phyloP scores from a whole-genome alignment of 37 sponge, comb jelly and placozoan genomes.

The Hexactinellida sp. region DNA sequence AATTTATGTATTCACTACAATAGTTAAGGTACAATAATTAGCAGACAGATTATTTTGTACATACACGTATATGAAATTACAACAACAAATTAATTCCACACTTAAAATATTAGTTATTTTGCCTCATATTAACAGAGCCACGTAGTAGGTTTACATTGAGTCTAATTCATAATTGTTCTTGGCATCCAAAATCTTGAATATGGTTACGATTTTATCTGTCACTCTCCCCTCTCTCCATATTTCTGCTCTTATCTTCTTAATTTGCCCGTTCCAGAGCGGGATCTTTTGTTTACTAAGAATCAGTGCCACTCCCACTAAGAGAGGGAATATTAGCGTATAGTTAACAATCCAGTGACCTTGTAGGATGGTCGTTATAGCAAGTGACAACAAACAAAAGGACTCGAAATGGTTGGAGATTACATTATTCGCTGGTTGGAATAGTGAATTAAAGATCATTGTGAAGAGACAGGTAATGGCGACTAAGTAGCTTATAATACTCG shows the following conservation, averaged over 20 bases:
- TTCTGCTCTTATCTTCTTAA: not conserved
- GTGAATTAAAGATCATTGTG: not conserved
- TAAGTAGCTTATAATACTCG: not conserved
- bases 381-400: not conserved
- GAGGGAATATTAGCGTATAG: not conserved
- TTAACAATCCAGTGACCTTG: not conserved
- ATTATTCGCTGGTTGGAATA: not conserved
- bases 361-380: not conserved
- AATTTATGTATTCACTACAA: too few species aligned
- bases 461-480: not conserved
- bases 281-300: not conserved
- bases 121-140: too few species aligned
- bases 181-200: not conserved
- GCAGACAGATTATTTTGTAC: too few species aligned
- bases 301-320: not conserved
- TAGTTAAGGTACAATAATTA: too few species aligned
- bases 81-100: too few species aligned
- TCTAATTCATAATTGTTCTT: not conserved
- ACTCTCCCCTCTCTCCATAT: not conserved
- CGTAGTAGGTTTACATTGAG: not conserved
- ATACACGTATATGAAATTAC: too few species aligned
- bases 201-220: not conserved
- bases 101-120: too few species aligned
- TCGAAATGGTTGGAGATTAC: not conserved
- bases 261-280: not conserved